Conservation (phyloP, 2,888 invertebrate species). For the Endotricha flammealis region DNA sequence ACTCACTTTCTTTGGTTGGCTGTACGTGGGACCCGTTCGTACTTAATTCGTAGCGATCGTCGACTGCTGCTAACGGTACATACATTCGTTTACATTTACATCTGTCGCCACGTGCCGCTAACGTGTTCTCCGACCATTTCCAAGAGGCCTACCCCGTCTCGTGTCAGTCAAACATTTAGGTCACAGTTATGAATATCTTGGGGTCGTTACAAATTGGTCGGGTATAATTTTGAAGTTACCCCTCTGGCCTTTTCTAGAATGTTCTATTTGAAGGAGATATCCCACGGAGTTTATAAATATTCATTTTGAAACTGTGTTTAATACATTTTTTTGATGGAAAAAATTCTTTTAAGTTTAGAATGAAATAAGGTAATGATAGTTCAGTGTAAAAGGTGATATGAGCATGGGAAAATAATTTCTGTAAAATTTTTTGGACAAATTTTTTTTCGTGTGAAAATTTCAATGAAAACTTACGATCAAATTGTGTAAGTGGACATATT, state of each 20-base stretch:
- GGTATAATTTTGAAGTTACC: conserved; percentile 31
- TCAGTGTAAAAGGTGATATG: no score
- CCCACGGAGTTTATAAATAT: conserved; percentile 61
- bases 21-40: no score
- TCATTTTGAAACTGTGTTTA: conserved; percentile 24
- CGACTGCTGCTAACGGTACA: conserved; percentile 51
- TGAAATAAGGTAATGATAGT: no score
- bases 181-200: conserved; percentile 16
- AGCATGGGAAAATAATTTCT: no score
- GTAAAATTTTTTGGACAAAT: no score
- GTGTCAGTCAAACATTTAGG: conserved; percentile 12
- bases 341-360: no score
- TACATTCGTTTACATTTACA: conserved; percentile 64
- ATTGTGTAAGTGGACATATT: no score
- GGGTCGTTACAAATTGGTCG: conserved; percentile 37
- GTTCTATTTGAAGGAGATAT: conserved; percentile 62
- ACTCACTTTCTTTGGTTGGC: no score
- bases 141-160: conserved; percentile 32
- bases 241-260: conserved; percentile 47
- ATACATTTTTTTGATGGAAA: conserved; percentile 20
- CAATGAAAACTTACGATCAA: no score
- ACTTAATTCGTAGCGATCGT: no score
- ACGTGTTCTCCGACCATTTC: conserved; percentile 39
- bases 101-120: conserved; percentile 68
- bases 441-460: no score